Base-by-base conservation (phyloP, 1,140 invertebrate genomes). In the Ephestia elutella region DNA sequence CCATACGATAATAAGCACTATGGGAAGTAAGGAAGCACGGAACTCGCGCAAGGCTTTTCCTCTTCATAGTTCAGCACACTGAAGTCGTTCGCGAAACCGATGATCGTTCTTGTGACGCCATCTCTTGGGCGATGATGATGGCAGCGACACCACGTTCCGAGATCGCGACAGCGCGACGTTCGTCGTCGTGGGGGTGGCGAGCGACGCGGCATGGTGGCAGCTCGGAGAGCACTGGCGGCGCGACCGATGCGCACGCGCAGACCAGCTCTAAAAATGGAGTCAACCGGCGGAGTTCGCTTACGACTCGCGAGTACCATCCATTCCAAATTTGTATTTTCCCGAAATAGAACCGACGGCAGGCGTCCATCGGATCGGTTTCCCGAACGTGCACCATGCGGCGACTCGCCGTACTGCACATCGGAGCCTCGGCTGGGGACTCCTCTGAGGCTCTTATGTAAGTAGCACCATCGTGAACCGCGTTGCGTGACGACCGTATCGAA, bases 21-120 rank as follows among this genome's bases (percentile, higher is more conserved):
- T 96, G 95, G 95, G 95, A 96, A 95, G 95, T 95, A 96, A 96
- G 93, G 95, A 97, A 96, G 95, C 93, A 97, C 94, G 95, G 95
- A 94, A 94, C 93, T 92, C 89, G 90, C 92, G 91, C 91, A 82
- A 89, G 89, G 89, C 88, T 85, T 70, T 71, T 49, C 21, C 70
- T 82, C 72, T 80, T 80, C 76, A 57, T 59, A 82, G 73, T 82
- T 78, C 70, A 59, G 57, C 57, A 56, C 48, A 53, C 62, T 62
- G 54, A 53, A 62, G n/a, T 58, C 57, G 50, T 57, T 30, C 60
- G 18, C 63, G 56, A 44, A 35, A 57, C 59, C 63, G 60, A 57
- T 63, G 60, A 63, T 63, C 59, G 19, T 53, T 66, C 62, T 66
- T 61, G 57, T 68, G 71, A 74, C 71, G 80, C 77, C 74, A 78